Evolutionary conservation across 2,888 invertebrate species (phyloP).

Genomic region (Trimorus sp.): DNA sequence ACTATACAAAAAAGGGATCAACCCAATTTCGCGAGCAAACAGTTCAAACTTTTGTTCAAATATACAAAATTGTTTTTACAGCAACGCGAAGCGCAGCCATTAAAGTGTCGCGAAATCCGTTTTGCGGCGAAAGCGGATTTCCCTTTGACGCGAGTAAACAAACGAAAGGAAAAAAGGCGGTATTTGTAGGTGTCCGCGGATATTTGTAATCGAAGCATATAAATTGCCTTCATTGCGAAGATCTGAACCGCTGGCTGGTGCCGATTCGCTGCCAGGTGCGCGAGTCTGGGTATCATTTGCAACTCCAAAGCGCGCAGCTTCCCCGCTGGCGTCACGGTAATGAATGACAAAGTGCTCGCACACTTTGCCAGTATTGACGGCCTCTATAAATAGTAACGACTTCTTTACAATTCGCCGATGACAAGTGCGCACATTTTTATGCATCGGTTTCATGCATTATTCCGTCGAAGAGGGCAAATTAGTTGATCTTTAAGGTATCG

Average conservation of each 20-base stretch:
- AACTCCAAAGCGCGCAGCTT: constrained; percentile 68
- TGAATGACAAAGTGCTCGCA: constrained; percentile 68
- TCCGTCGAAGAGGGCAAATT: too few relatives aligned
- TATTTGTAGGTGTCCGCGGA: constrained; percentile 8
- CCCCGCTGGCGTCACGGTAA: constrained; percentile 69
- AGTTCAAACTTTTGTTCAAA: too few relatives aligned
- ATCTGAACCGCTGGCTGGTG: constrained; percentile 66
- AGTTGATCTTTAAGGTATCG: too few relatives aligned
- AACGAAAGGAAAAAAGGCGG: background rate
- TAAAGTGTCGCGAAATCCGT: background rate
- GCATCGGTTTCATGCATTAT: background rate
- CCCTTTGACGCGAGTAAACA: constrained; percentile 4
- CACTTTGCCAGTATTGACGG: constrained; percentile 67
- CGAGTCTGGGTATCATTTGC: constrained; percentile 67
- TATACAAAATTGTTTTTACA: background rate
- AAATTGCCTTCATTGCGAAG: constrained; percentile 68
- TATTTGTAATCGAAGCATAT: constrained; percentile 33
- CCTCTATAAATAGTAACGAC: constrained; percentile 64
- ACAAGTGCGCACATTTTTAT: background rate
- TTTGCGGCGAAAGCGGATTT: background rate
- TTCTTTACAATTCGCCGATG: constrained; percentile 11
- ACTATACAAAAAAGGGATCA: too few relatives aligned
- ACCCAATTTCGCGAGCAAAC: too few relatives aligned
- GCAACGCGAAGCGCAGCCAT: background rate
- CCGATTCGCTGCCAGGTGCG: constrained; percentile 64